These are phyloP conservation scores for Chloroclystis v-ata DNA, from an alignment of 2,888 invertebrate genomes.

Conservation along the genomic window DNA sequence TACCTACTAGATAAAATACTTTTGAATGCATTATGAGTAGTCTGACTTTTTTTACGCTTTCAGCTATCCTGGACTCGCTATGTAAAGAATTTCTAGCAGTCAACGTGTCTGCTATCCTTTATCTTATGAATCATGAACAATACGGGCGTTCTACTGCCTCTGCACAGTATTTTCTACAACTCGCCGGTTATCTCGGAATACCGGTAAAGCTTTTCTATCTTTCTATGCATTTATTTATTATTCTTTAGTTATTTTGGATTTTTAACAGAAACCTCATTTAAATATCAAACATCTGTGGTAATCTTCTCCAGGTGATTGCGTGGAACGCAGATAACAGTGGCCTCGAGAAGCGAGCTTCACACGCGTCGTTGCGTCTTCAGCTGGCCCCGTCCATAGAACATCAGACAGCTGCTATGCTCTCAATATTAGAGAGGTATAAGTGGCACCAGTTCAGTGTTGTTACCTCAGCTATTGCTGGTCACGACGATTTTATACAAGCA, in stretches of 20 bases:
- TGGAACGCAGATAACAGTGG: conserved; percentile 99
- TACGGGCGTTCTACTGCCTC: conserved; percentile 95
- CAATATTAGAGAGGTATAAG: conserved; percentile 95
- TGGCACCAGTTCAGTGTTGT: conserved; percentile 98
- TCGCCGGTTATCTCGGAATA: conserved; percentile 95
- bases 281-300: too few relatives aligned
- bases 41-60: conserved; percentile 53
- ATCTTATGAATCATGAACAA: conserved; percentile 96
- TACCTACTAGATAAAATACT: conserved; percentile 15
- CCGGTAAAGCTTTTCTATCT: conserved; percentile 79
- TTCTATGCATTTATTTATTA: conserved; percentile 23
- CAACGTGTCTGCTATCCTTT: conserved; percentile 94
- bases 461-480: conserved; percentile 94
- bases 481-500: conserved; percentile 96
- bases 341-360: conserved; percentile 86
- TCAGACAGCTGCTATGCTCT: conserved; percentile 97
- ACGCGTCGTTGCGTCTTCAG: conserved; percentile 93
- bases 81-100: conserved; percentile 93
- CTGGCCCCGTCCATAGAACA: conserved; percentile 97
- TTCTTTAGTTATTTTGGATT: too few relatives aligned
- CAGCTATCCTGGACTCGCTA: conserved; percentile 92
- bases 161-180: conserved; percentile 94
- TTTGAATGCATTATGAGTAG: conserved; percentile 21
- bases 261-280: too few relatives aligned
- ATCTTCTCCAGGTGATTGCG: conserved; percentile 83